These are phyloP conservation scores for Dicerorhinus sumatrensis DNA, from an alignment of 2,113 vertebrate genomes.

Conservation along the genomic window DNA sequence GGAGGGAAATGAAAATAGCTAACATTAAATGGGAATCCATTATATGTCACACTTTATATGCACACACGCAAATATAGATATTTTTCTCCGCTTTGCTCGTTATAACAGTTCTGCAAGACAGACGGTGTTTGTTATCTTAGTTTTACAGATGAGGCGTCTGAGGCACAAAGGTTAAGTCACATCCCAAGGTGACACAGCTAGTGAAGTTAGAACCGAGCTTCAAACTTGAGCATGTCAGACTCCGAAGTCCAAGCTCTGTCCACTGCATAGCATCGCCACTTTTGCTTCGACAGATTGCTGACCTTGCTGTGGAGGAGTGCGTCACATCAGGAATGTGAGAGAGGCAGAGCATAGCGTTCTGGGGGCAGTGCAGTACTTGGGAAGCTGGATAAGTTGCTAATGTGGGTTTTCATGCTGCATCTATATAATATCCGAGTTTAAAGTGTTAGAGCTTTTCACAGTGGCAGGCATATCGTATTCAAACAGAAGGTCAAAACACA, in stretches of 20 bases:
- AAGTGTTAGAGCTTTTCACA: background rate
- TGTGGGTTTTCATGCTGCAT: background rate
- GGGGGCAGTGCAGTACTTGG: background rate
- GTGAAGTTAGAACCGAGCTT: background rate
- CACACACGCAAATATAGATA: rapidly evolving
- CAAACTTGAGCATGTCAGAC: background rate
- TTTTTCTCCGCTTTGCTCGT: background rate
- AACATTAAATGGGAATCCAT: background rate
- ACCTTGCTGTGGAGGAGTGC: background rate
- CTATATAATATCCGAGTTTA: background rate
- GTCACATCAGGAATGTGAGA: rapidly evolving
- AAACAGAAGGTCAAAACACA: conserved; percentile 12
- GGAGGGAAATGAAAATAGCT: background rate
- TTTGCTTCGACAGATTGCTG: background rate
- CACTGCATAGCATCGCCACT: rapidly evolving
- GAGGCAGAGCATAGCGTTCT: background rate
- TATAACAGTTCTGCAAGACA: background rate
- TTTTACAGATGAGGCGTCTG: background rate
- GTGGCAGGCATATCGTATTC: background rate
- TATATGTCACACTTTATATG: too few relatives aligned
- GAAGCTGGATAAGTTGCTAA: background rate
- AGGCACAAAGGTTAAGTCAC: background rate
- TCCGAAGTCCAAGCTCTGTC: background rate
- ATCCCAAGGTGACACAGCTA: background rate
- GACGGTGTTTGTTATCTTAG: background rate